phyloP scores from a whole-genome alignment of 2,888 invertebrate species.

The Microctonus hyperodae region DNA sequence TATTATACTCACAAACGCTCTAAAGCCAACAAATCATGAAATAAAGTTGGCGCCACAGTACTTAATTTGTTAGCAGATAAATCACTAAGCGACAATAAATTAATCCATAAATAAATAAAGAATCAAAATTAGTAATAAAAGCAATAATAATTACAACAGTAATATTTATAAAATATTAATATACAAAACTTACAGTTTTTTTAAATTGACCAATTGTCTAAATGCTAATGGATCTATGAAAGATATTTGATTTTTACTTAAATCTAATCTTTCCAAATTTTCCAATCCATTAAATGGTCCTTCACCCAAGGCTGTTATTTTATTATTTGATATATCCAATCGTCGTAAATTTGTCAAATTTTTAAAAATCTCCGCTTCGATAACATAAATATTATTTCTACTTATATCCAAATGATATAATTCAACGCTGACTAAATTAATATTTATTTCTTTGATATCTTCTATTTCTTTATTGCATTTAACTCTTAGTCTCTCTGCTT shows the following conservation, averaged over 20 bases:
- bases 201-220: constrained; percentile 75
- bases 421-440: constrained; percentile 69
- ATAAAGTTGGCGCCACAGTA: constrained; percentile 53
- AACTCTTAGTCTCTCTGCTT: constrained; percentile 69
- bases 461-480: constrained; percentile 71
- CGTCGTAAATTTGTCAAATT: constrained; percentile 65
- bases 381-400: constrained; percentile 69
- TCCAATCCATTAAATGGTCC: constrained; percentile 74
- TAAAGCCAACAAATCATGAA: constrained; percentile 60
- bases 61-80: constrained; percentile 59
- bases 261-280: constrained; percentile 78
- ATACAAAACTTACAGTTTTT: constrained; percentile 66
- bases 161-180: constrained; percentile 5
- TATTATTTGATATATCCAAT: constrained; percentile 73
- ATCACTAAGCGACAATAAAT: constrained; percentile 51
- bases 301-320: constrained; percentile 73
- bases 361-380: constrained; percentile 56
- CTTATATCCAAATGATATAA: constrained; percentile 73
- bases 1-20: constrained; percentile 59
- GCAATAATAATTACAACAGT: constrained; percentile 32
- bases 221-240: constrained; percentile 79
- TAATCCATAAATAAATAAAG: constrained; percentile 40
- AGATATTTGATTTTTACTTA: constrained; percentile 81
- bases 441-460: constrained; percentile 69
- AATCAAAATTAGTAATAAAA: constrained; percentile 37